Percentiles rank a stretch among this genome's conserved stretches.
Evolutionary conservation across 2,888 invertebrate species (phyloP).

Genomic region (Entomobrya multifasciata): DNA sequence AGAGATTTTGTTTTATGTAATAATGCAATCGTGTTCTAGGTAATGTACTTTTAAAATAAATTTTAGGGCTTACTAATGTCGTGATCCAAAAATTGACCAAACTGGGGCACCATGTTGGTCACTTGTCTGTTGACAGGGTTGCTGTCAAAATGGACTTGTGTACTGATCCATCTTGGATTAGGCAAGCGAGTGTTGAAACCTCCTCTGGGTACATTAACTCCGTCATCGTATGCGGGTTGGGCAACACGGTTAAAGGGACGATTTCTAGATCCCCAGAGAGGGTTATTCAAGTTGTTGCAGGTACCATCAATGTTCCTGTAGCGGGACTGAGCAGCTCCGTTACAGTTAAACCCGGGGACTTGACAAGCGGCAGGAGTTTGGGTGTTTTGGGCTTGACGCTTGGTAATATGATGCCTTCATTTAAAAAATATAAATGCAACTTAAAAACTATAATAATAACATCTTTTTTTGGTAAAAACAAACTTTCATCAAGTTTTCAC

Average conservation of each 20-base stretch:
- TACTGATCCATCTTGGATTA: conserved; percentile 89
- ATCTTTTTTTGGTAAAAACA: no score
- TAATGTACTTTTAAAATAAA: neutral
- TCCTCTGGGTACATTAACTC: conserved; percentile 81
- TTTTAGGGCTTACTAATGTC: conserved; percentile 58
- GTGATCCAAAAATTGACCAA: conserved; percentile 78
- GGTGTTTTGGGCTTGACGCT: conserved; percentile 60
- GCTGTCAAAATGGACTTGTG: conserved; percentile 86
- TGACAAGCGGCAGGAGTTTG: conserved; percentile 73
- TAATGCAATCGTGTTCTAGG: neutral
- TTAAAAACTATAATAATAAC: neutral
- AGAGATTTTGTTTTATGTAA: conserved; percentile 30
- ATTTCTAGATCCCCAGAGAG: conserved; percentile 80
- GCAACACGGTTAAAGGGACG: conserved; percentile 79
- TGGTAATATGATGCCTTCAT: conserved; percentile 64
- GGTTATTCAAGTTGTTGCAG: conserved; percentile 80
- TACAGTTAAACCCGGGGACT: conserved; percentile 43
- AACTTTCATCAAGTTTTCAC: neutral
- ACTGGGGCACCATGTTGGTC: conserved; percentile 78
- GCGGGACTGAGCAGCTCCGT: conserved; percentile 29
- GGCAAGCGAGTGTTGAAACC: conserved; percentile 86
- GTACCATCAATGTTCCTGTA: conserved; percentile 80
- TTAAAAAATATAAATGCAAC: neutral
- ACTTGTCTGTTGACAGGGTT: conserved; percentile 81
- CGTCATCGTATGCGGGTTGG: conserved; percentile 79